These are phyloP conservation scores for Chrysocyon brachyurus DNA, from an alignment of 2,797 vertebrate species.

Conservation along the genomic window DNA sequence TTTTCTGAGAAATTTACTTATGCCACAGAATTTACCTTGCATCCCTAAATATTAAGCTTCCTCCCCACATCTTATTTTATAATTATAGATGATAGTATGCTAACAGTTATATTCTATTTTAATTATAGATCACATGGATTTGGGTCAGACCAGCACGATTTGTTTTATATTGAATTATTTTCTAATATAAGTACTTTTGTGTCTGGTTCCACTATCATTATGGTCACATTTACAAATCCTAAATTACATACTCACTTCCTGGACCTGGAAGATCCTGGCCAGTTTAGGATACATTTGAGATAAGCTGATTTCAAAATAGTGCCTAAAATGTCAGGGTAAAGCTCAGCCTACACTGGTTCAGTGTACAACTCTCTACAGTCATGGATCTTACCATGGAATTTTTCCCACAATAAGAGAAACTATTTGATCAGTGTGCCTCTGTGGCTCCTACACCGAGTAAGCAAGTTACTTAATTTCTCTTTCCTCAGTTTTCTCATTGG, in stretches of 20 bases:
- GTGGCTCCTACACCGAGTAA: background rate
- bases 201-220: background rate
- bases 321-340: background rate
- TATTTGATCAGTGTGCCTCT: background rate
- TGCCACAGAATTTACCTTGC: background rate
- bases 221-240: background rate
- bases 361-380: accelerated
- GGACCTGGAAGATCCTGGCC: background rate
- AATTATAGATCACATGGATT: background rate
- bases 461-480: background rate
- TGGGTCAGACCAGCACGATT: background rate
- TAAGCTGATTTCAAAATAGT: background rate
- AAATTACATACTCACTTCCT: background rate
- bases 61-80: background rate
- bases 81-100: background rate
- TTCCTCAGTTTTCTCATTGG: background rate
- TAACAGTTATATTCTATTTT: background rate
- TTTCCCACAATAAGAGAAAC: background rate
- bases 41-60: background rate
- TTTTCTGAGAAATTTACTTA: constrained; percentile 33
- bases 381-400: background rate
- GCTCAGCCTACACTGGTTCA: accelerated
- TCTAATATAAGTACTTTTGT: background rate
- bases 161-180: constrained; percentile 7
- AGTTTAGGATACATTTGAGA: background rate